A percentile compares a stretch with the other conserved stretches of the same genome.
Evolutionary conservation across 2,797 vertebrate genomes (phyloP).

Genomic region (Eidolon dupreanum): DNA sequence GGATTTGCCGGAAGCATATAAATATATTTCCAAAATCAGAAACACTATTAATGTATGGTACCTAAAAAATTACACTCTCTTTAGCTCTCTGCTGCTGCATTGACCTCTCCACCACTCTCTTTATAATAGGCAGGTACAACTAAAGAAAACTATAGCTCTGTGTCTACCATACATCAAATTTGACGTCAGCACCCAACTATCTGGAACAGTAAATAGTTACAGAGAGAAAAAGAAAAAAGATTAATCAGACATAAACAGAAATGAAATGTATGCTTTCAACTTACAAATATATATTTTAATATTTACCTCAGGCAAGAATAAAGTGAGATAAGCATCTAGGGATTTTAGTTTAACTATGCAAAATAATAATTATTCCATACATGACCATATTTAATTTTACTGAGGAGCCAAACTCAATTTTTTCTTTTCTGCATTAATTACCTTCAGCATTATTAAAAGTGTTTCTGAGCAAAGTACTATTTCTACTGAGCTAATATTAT

Average conservation of each 20-base stretch:
- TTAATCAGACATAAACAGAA: neutral
- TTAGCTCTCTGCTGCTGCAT: neutral
- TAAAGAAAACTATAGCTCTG: neutral
- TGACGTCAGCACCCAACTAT: neutral
- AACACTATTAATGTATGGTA: neutral
- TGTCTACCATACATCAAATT: neutral
- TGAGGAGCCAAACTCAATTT: slow-evolving; percentile 34
- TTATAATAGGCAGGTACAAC: neutral
- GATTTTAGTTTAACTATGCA: slow-evolving; percentile 13
- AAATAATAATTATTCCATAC: slow-evolving; percentile 34
- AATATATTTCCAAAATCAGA: neutral
- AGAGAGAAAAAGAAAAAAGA: neutral
- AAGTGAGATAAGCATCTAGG: neutral
- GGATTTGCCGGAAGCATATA: neutral
- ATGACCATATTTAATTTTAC: slow-evolving; percentile 28
- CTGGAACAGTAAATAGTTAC: neutral
- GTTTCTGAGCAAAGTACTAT: slow-evolving; percentile 1
- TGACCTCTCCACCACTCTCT: neutral
- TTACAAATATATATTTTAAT: neutral
- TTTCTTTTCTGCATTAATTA: slow-evolving; percentile 52
- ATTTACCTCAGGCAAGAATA: neutral
- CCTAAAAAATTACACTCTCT: neutral
- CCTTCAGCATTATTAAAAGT: slow-evolving; percentile 23
- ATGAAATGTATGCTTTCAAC: neutral
- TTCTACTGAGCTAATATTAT: neutral